These are phyloP conservation scores for Campylorhamphus procurvoides DNA, from an alignment of 2,113 vertebrate genomes.

Conservation along the genomic window DNA sequence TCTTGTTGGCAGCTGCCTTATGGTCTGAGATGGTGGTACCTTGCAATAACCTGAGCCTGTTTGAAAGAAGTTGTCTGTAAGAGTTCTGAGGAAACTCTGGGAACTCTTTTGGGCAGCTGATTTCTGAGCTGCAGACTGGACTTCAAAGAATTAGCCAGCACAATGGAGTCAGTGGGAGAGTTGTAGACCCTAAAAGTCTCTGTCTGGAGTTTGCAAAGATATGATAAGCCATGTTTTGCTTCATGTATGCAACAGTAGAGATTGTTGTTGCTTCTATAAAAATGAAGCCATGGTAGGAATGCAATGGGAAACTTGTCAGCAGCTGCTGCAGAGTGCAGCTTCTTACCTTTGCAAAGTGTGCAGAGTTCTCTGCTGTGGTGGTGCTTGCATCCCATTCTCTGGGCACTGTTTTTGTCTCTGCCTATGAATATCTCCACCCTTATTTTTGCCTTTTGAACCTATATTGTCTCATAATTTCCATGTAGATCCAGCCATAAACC, in stretches of 20 bases:
- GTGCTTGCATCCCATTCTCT: not conserved
- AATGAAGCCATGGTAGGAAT: not conserved
- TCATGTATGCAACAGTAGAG: rapidly evolving
- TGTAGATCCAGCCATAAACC: not conserved
- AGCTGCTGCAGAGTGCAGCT: not conserved
- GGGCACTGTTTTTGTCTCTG: not conserved
- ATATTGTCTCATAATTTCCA: not conserved
- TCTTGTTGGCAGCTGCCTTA: not conserved
- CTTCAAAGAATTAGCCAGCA: not conserved
- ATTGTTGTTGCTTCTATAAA: not conserved
- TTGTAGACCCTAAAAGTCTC: not conserved
- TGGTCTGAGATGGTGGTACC: not conserved
- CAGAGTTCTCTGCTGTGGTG: not conserved
- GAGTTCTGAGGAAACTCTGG: not conserved
- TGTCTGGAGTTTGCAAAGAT: not conserved
- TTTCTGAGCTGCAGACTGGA: not conserved
- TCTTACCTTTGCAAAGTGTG: not conserved
- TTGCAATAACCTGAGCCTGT: not conserved
- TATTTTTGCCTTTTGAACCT: not conserved
- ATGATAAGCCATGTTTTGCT: not conserved
- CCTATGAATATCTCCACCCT: not conserved
- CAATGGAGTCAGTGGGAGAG: not conserved
- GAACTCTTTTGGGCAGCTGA: not conserved
- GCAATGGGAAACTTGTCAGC: not conserved
- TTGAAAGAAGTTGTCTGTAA: not conserved